Conservation (phyloP, 2,113 vertebrate genomes). For the Grammomys surdaster region DNA sequence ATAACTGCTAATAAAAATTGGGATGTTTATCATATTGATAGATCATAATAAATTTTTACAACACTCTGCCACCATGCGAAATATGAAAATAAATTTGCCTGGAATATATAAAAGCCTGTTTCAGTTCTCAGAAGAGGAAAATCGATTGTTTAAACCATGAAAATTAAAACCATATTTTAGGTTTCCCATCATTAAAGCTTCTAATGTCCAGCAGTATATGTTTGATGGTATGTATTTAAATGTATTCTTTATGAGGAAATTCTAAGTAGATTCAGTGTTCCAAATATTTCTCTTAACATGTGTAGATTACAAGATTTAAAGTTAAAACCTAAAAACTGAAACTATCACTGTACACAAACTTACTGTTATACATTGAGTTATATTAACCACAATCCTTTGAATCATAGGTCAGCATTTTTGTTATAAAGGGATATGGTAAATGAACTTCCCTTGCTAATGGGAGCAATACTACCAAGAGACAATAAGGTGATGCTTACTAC, state of each 20-base stretch:
- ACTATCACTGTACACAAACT: constrained; percentile 18
- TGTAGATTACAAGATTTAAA: constrained; percentile 18
- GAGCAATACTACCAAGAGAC: neutral
- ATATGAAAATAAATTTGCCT: constrained; percentile 75
- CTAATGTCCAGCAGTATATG: neutral
- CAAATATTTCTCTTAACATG: neutral
- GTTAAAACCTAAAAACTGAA: constrained; percentile 53
- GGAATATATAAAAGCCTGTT: constrained; percentile 60
- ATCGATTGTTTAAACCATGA: constrained; percentile 54
- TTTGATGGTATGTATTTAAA: neutral
- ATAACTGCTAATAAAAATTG: constrained; percentile 71
- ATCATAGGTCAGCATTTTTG: constrained; percentile 56
- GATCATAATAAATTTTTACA: constrained; percentile 73
- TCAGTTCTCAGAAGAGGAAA: constrained; percentile 51
- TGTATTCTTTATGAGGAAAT: constrained; percentile 24
- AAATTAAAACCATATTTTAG: constrained; percentile 65
- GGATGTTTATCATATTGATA: constrained; percentile 71
- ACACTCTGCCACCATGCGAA: constrained; percentile 62
- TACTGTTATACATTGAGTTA: constrained; percentile 17
- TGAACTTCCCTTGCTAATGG: neutral
- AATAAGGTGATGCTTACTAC: neutral
- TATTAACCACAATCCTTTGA: neutral
- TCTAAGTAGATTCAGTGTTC: neutral
- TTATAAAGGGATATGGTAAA: neutral
- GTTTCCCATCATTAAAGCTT: constrained; percentile 50